phyloP scores from a whole-genome alignment of 2,113 vertebrate species.

The Rhinoptilus africanus region DNA sequence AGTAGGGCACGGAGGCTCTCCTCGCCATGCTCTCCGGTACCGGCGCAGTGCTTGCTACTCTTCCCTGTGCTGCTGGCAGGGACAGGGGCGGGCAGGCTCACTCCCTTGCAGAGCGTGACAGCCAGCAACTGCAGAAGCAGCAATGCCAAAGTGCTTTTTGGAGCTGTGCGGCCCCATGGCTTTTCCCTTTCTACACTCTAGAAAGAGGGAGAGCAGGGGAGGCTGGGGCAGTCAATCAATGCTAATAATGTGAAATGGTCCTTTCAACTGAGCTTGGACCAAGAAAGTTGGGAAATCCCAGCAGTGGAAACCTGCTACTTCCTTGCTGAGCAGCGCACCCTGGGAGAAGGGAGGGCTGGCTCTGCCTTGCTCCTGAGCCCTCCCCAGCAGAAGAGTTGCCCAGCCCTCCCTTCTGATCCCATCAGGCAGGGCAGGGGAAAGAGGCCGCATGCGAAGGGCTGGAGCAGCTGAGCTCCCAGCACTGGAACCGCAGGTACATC shows the following conservation, averaged over 20 bases:
- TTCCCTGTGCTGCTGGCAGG: not conserved
- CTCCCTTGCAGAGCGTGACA: not conserved
- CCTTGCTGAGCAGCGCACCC: rapidly evolving
- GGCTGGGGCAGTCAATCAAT: not conserved
- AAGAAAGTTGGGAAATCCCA: not conserved
- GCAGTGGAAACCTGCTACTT: not conserved
- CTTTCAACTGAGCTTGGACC: not conserved
- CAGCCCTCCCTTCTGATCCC: not conserved
- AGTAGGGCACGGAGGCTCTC: not conserved
- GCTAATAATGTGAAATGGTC: not conserved
- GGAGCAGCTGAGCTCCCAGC: not conserved
- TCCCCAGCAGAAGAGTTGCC: not conserved
- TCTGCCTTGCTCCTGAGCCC: not conserved
- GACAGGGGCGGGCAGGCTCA: not conserved
- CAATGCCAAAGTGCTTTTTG: constrained; percentile 34
- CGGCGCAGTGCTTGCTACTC: not conserved
- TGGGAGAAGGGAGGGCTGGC: not conserved
- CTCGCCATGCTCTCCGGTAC: not conserved
- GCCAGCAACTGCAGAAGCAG: not conserved
- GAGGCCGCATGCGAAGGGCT: rapidly evolving
- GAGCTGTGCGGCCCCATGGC: constrained; percentile 21
- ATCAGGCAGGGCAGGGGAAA: not conserved
- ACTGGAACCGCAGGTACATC: not conserved
- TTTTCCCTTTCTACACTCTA: constrained; percentile 29
- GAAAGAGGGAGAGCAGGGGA: not conserved